Conservation (phyloP, 2,113 vertebrate species). For the Scartelaos histophorus region DNA sequence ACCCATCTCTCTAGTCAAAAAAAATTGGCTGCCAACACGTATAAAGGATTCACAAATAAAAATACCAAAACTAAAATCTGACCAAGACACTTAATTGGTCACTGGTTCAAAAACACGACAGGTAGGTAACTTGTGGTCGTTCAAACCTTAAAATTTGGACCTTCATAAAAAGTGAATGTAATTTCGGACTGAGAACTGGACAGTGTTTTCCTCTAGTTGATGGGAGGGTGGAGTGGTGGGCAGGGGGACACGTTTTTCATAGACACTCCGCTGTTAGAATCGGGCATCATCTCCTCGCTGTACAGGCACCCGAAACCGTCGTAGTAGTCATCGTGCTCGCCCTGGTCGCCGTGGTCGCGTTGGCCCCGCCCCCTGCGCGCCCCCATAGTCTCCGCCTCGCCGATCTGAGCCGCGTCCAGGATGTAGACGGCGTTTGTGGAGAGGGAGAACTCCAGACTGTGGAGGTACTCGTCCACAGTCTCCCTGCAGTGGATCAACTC, state of each 20-base stretch:
- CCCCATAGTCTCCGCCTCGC: constrained; percentile 2
- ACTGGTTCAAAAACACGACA: neutral
- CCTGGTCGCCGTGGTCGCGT: constrained; percentile 36
- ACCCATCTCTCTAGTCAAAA: constrained; percentile 1
- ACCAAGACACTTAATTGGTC: neutral
- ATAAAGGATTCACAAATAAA: constrained; percentile 10
- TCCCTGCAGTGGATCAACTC: constrained; percentile 79
- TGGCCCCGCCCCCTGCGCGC: neutral
- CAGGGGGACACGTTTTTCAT: constrained; percentile 42
- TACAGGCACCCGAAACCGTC: constrained; percentile 74
- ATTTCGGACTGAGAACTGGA: constrained; percentile 3
- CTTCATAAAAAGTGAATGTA: neutral
- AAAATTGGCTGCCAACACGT: constrained; percentile 3
- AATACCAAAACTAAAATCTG: constrained; percentile 2
- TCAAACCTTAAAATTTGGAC: neutral
- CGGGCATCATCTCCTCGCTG: constrained; percentile 45
- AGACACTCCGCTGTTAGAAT: neutral
- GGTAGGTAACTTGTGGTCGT: neutral
- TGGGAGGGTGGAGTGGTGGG: constrained; percentile 67
- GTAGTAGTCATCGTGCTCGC: constrained; percentile 69
- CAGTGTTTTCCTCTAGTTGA: constrained; percentile 23
- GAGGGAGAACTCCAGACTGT: constrained; percentile 58
- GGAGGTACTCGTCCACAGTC: constrained; percentile 72
- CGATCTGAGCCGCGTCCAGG: constrained; percentile 52
- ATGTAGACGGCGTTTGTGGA: constrained; percentile 67